Conservation (phyloP, 2,113 vertebrate genomes). For the Hassar affinis region DNA sequence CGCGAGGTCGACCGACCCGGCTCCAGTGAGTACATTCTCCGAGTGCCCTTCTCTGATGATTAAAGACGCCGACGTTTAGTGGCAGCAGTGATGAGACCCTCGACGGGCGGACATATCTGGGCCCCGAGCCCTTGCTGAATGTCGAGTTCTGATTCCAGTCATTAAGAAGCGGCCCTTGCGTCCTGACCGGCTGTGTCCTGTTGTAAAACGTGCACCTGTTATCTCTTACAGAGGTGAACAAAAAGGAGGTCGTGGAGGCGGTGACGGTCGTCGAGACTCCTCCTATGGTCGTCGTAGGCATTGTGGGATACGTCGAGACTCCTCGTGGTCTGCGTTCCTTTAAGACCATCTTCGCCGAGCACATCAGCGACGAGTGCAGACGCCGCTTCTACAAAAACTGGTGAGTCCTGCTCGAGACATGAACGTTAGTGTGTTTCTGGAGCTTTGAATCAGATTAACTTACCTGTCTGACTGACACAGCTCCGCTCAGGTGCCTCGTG, state of each 20-base stretch:
- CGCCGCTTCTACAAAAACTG: slow-evolving; percentile 99
- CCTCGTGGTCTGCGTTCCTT: slow-evolving; percentile 91
- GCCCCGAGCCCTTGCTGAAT: slow-evolving; percentile 71
- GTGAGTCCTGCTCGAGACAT: slow-evolving; percentile 67
- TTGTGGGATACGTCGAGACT: slow-evolving; percentile 89
- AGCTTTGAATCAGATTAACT: slow-evolving; percentile 63
- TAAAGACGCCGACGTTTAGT: too few species aligned
- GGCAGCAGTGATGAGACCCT: slow-evolving; percentile 71
- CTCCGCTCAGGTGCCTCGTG: slow-evolving; percentile 87
- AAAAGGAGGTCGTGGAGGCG: slow-evolving; percentile 96
- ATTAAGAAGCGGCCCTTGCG: too few species aligned
- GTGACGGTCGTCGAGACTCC: slow-evolving; percentile 94
- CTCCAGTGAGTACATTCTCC: slow-evolving; percentile 84
- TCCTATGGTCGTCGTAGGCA: slow-evolving; percentile 93
- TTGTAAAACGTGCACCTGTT: neutral
- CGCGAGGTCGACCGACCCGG: slow-evolving; percentile 94
- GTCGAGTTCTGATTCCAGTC: slow-evolving; percentile 75
- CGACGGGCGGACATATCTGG: slow-evolving; percentile 80
- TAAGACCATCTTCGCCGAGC: slow-evolving; percentile 95
- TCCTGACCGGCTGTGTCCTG: too few species aligned
- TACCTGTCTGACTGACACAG: slow-evolving; percentile 72
- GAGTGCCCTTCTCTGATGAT: too few species aligned
- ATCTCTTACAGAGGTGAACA: slow-evolving; percentile 89
- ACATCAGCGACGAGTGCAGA: slow-evolving; percentile 96
- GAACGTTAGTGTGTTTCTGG: neutral